Evolutionary conservation across 2,888 invertebrate genomes (phyloP), one percentile per base, ranked within the genome.

Genomic region (Drosophila nr. perissopoda): DNA sequence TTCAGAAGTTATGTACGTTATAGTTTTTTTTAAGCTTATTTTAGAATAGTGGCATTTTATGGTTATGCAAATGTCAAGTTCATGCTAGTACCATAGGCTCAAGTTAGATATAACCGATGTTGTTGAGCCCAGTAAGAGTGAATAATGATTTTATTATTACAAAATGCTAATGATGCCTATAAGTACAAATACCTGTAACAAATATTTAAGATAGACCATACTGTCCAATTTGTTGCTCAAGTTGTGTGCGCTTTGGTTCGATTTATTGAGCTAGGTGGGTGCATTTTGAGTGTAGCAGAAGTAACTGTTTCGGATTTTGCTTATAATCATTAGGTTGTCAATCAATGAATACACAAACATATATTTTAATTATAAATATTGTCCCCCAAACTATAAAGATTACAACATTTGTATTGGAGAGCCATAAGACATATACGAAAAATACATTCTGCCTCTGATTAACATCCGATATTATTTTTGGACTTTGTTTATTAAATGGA

Each of bases 1-100:
- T 83, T 65, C 51, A 62, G 56, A 60, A 69, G 65, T 69, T 60
- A 36, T 42, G 63, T 70, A 63, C 49, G 33, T 78, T 68, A 58
- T 67, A 51, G 25, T 59, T 68, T 48, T 31, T 65, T 79, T 65
- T 80, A 61, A 77, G 74, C 65, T 61, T 67, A 69, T 25, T 31
- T n/a, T 61, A 64, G 25, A 59, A 48, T n/a, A 49, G 18, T 29
- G 11, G 2, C 25, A 21, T 36, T 13, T 48, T 34, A 21, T 51
- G 8, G 21, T 54, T 33, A 36, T 62, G 49, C 40, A 58, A 40
- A 45, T 76, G n/a, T 70, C 40, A 27, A 40, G 29, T 56, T 65
- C 27, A 31, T 31, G 31, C 52, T 57, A 45, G 16, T 70, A 36
- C n/a, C 29, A 40, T 40, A 38, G 51, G 34, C 38, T 31, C 31